Conservation (phyloP, 2,888 invertebrate species). For the Timema cristinae region DNA sequence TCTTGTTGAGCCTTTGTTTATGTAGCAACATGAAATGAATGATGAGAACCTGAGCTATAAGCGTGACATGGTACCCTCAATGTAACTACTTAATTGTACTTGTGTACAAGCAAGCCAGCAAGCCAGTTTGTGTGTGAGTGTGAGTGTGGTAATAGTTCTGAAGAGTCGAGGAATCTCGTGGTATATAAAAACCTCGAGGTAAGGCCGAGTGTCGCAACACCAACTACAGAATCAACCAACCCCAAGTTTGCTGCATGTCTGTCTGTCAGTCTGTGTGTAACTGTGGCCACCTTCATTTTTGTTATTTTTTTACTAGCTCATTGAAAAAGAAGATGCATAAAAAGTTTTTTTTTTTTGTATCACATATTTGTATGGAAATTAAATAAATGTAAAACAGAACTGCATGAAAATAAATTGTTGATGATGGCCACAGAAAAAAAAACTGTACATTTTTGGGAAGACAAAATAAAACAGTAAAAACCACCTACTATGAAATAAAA, state of each 20-base stretch:
- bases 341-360: no score
- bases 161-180: no score
- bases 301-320: not conserved
- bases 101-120: no score
- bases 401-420: no score
- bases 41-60: no score
- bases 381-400: no score
- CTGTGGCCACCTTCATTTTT: not conserved
- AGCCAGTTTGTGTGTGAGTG: constrained; percentile 11
- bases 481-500: constrained; percentile 19
- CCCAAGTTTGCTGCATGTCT: constrained; percentile 26
- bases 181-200: constrained; percentile 19
- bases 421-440: constrained; percentile 10
- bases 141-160: constrained; percentile 17
- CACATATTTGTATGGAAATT: not conserved
- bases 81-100: no score
- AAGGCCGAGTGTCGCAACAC: constrained; percentile 25
- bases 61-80: no score
- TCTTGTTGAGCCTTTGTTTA: no score
- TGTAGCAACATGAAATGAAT: no score
- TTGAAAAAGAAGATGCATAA: no score
- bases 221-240: constrained; percentile 17
- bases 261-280: constrained; percentile 8
- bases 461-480: constrained; percentile 15
- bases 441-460: constrained; percentile 21